Base-by-base conservation (phyloP, 2,797 vertebrate species). In the Passerculus sandwichensis region DNA sequence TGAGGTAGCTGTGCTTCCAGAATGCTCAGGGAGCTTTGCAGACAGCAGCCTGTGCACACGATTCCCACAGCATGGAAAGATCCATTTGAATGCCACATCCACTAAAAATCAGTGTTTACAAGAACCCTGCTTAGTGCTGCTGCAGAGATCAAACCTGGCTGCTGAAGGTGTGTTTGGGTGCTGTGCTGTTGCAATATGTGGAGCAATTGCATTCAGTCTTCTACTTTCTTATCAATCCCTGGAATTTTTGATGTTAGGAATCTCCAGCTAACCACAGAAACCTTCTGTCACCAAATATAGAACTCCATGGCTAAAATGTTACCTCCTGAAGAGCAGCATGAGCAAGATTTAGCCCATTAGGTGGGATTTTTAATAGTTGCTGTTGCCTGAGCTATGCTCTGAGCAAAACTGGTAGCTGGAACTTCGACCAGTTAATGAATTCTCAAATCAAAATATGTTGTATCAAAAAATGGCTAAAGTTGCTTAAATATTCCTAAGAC, bases 41-140 rank as follows among this genome's bases (percentile, higher is more conserved):
- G 61, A 21, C 69, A 30, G 27, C 4, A 36, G 22, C 38, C 16
- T 3, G 0, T 5, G 36, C 73, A n/a, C 30, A 0, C 6, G 3
- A 3, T 70, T 74, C 61, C 56, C 23, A 5, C 44, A 23, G 44
- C 1, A 13, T 18, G 18, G 53, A 40, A 57, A 36, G 66, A 76
- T 23, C 13, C 36, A 38, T 65, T 29, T 30, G 53, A 67, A 71
- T 6, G 51, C 44, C 22, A 4, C 0, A 0, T 36, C 54, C 54
- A 5, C 62, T 5, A 4, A 75, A 53, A 72, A 13, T 27, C 1
- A 29, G 47, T 9, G 38, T 78, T 83, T 38, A 4, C 17, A 48
- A 62, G 47, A 69, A 7, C 16, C 10, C 45, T 78, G 77, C 53
- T 34, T 21, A 4, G n/a, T 23, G 44, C 36, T 53, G 66, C 69